Percentiles rank a stretch among this genome's conserved stretches.
Evolutionary conservation across 2,113 vertebrate species (phyloP).

Genomic region (Nansenia antarctica): DNA sequence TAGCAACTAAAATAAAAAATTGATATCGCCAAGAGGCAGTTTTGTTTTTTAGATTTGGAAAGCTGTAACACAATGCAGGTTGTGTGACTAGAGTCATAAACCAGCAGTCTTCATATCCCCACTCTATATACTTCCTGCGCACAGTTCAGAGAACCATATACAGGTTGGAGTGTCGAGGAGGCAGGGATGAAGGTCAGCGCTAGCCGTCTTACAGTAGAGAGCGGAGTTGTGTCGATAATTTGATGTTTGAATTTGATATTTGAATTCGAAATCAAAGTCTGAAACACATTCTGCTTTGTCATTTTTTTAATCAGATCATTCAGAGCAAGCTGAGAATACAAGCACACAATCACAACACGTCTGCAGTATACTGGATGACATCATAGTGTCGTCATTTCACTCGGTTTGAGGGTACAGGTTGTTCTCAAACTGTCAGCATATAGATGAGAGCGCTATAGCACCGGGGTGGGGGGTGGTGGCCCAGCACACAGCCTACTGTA

Average conservation of each 20-base stretch:
- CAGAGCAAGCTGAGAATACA: constrained; percentile 89
- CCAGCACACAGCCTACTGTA: constrained; percentile 72
- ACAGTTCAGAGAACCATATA: too few relatives aligned
- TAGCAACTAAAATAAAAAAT: constrained; percentile 1
- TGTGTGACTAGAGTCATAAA: not conserved
- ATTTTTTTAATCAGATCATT: constrained; percentile 86
- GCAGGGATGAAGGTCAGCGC: too few relatives aligned
- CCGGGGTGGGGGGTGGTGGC: constrained; percentile 79
- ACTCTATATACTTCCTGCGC: too few relatives aligned
- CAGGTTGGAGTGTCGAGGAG: too few relatives aligned
- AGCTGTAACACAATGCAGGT: not conserved
- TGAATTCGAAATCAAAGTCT: too few relatives aligned
- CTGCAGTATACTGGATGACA: constrained; percentile 82
- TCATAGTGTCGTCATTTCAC: constrained; percentile 47
- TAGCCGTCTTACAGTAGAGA: too few relatives aligned
- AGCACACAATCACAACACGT: constrained; percentile 84
- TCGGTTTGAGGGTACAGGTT: constrained; percentile 48
- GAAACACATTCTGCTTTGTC: constrained; percentile 70
- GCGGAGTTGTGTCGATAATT: too few relatives aligned
- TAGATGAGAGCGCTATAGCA: constrained; percentile 78
- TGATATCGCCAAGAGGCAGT: not conserved
- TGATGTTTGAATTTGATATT: too few relatives aligned
- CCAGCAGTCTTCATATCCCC: too few relatives aligned
- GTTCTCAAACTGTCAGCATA: constrained; percentile 77
- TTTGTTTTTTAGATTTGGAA: not conserved